A percentile compares a stretch with the other conserved stretches of the same genome.
Conservation (phyloP, 2,888 invertebrate genomes). For the Drosophila emarginata region DNA sequence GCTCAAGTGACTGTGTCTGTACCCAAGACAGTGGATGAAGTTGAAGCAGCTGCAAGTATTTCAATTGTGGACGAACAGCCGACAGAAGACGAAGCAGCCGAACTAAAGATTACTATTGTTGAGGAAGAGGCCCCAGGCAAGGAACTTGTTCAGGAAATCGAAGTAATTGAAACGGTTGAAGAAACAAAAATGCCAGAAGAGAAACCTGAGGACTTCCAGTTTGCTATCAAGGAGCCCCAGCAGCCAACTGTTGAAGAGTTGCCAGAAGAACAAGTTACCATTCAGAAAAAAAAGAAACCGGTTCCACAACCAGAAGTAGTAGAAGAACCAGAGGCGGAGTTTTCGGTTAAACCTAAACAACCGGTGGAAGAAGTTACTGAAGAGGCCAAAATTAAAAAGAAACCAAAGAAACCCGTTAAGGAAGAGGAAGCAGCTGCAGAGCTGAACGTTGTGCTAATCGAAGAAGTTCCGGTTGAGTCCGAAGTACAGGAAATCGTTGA, state of each 20-base stretch:
- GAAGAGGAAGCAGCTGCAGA: slow-evolving; percentile 75
- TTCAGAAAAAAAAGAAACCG: slow-evolving; percentile 63
- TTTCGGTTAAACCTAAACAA: slow-evolving; percentile 64
- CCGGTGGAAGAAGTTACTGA: slow-evolving; percentile 72
- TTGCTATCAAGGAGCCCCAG: slow-evolving; percentile 57
- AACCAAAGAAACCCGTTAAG: slow-evolving; percentile 62
- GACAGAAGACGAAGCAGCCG: slow-evolving; percentile 71
- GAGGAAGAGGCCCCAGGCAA: slow-evolving; percentile 64
- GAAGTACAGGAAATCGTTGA: slow-evolving; percentile 71
- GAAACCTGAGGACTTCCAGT: slow-evolving; percentile 48
- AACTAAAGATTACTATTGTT: slow-evolving; percentile 70
- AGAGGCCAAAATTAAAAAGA: slow-evolving; percentile 76
- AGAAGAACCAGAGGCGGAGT: slow-evolving; percentile 79
- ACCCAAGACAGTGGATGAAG: slow-evolving; percentile 66
- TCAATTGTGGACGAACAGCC: slow-evolving; percentile 74
- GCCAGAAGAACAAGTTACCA: slow-evolving; percentile 42
- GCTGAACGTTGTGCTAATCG: slow-evolving; percentile 74
- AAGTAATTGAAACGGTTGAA: slow-evolving; percentile 60
- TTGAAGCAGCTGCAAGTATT: slow-evolving; percentile 71
- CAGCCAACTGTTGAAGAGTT: slow-evolving; percentile 46
- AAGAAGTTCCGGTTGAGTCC: slow-evolving; percentile 66
- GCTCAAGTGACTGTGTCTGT: slow-evolving; percentile 53
- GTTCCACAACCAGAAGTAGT: slow-evolving; percentile 56
- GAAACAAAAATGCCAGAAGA: slow-evolving; percentile 61
- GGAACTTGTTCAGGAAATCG: slow-evolving; percentile 65